Conservation (phyloP, 2,113 vertebrate genomes). For the Machaerirhynchus nigripectus region DNA sequence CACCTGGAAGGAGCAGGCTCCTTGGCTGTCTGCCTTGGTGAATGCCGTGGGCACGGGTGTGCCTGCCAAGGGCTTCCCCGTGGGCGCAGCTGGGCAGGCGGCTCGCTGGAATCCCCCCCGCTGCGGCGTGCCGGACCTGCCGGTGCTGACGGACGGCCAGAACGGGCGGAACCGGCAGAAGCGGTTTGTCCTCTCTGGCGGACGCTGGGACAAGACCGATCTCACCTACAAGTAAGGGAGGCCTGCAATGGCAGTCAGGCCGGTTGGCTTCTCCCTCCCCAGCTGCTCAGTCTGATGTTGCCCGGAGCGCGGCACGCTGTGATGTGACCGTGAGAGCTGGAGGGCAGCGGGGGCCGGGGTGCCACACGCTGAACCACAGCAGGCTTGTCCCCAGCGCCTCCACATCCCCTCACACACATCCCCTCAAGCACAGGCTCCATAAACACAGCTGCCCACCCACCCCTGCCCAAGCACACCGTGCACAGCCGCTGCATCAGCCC, state of each 20-base stretch:
- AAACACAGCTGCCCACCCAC: not conserved
- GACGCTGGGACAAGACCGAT: conserved; percentile 84
- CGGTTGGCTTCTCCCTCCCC: not conserved
- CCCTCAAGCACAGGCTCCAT: rapidly evolving
- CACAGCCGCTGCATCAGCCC: not conserved
- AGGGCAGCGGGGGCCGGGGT: not conserved
- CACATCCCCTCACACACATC: not conserved
- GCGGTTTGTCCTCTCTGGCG: conserved; percentile 84
- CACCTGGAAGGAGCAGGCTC: conserved; percentile 58
- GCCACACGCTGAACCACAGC: not conserved
- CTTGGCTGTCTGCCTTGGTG: conserved; percentile 24
- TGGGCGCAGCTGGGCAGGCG: rapidly evolving
- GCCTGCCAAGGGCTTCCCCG: conserved; percentile 30
- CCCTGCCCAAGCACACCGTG: not conserved
- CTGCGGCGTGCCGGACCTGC: conserved; percentile 86
- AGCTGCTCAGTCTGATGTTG: not conserved
- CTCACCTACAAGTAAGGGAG: conserved; percentile 91
- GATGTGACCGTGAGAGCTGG: not conserved
- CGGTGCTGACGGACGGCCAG: not conserved
- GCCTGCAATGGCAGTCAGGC: rapidly evolving
- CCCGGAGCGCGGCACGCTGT: rapidly evolving
- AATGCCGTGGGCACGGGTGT: not conserved
- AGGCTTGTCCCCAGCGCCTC: not conserved
- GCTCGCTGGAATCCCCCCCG: conserved; percentile 71
- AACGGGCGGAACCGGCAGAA: conserved; percentile 77